phyloP scores from a whole-genome alignment of 2,888 invertebrate species.

The Tigriopus californicus region DNA sequence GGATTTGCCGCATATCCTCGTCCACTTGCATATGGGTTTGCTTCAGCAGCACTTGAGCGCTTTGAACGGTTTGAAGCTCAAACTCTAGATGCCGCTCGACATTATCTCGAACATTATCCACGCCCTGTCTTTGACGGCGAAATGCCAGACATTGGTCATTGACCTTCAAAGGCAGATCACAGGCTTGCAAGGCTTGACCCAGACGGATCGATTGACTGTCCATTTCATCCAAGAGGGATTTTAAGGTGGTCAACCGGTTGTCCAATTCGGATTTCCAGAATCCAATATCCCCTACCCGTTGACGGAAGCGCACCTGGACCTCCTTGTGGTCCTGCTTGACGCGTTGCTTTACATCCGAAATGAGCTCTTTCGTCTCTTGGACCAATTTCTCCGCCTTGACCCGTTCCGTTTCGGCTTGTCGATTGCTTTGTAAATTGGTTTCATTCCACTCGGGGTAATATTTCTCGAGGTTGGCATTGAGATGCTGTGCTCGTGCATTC shows the following conservation, averaged over 20 bases:
- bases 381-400: slow-evolving; percentile 8
- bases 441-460: slow-evolving; percentile 8
- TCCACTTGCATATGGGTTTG: background rate
- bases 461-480: slow-evolving; percentile 1
- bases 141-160: slow-evolving; percentile 7
- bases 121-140: background rate
- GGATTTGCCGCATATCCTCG: slow-evolving; percentile 9
- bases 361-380: slow-evolving; percentile 11
- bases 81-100: slow-evolving; percentile 5
- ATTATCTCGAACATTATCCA: slow-evolving; percentile 2
- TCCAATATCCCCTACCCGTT: slow-evolving; percentile 4
- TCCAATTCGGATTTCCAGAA: slow-evolving; percentile 14
- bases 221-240: slow-evolving; percentile 7
- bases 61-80: slow-evolving; percentile 6
- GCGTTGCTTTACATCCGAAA: background rate
- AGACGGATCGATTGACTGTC: background rate
- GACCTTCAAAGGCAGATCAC: background rate
- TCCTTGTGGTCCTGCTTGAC: slow-evolving; percentile 9
- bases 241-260: background rate
- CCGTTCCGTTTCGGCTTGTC: slow-evolving; percentile 11
- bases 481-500: background rate
- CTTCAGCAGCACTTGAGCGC: background rate
- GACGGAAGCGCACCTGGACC: slow-evolving; percentile 1
- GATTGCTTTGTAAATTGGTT: background rate
- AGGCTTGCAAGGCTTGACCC: background rate